A percentile compares a stretch with the other conserved stretches of the same genome.
Conservation (phyloP, 1,140 invertebrate genomes). For the Eumeta japonica region DNA sequence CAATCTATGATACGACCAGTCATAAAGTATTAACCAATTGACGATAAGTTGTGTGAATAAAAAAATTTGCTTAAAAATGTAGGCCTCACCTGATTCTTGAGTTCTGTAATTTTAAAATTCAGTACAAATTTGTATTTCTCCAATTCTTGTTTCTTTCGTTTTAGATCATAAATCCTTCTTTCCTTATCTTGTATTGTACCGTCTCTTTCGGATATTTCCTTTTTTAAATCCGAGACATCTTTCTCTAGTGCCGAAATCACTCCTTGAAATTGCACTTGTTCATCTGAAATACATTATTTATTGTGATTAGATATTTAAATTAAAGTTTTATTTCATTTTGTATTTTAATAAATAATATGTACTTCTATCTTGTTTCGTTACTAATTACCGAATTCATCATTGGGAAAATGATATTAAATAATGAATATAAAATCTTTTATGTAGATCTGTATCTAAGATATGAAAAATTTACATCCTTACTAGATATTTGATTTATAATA, state of each 20-base stretch:
- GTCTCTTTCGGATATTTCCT: constrained; percentile 77
- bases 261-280: constrained; percentile 67
- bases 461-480: too few species aligned
- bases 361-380: too few species aligned
- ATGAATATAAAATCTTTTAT: too few species aligned
- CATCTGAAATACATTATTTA: constrained; percentile 55
- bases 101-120: constrained; percentile 84
- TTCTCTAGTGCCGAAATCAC: constrained; percentile 71
- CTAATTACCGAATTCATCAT: too few species aligned
- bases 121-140: constrained; percentile 90
- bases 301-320: too few species aligned
- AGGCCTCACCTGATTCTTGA: constrained; percentile 66
- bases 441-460: too few species aligned
- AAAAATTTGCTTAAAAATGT: background rate
- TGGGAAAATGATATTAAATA: too few species aligned
- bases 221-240: constrained; percentile 73
- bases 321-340: background rate
- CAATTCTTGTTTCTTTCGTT: constrained; percentile 81
- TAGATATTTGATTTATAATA: too few species aligned
- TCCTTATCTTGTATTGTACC: constrained; percentile 82
- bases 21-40: background rate
- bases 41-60: too few species aligned
- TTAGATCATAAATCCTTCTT: constrained; percentile 77
- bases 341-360: too few species aligned
- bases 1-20: constrained; percentile 51